Evolutionary conservation across 1,140 invertebrate genomes (phyloP), one percentile per base, ranked within the genome.

Genomic region (Micrasema longulum): DNA sequence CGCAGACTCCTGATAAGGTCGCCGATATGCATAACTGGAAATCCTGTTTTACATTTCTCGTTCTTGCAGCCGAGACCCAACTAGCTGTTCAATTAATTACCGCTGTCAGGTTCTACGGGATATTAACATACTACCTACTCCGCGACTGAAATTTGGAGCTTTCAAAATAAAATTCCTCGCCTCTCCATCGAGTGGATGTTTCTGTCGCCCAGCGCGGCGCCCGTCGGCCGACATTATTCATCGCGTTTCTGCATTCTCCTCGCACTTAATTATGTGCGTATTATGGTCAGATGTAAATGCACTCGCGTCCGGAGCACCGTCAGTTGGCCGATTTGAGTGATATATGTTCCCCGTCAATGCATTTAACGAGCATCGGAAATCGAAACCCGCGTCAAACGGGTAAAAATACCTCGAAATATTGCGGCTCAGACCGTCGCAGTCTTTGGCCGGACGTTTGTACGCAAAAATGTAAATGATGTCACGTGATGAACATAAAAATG

Each of bases 361-460:
- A 43, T 60, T 60, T 60, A 60, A 60, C 55, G 55, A 60, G n/a
- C 11, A 41, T 41, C 55, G 55, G 55, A 60, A 10, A 60, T 60
- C 18, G 55, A 60, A 60, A 22, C 22, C 35, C 16, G 35, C 35
- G 55, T 38, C 55, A 60, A 20, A 22, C 31, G 55, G 35, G 31
- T 60, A 41, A 60, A 53, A 60, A 60, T 60, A 60, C 18, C 55
- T 60, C 35, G 10, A 31, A 11, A 53, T 53, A 22, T 22, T 20
- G 47, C 47, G 47, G 16, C 50, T 31, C 20, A 20, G 55, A 20
- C 55, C 12, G 20, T 60, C 16, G 14, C 31, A 6, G 14, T 20
- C 35, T n/a, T 18, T 14, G 14, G 1, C 5, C 11, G 38, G 53
- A 57, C 53, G 3, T 57, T 36, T 22, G 0, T 35, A 60, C 38